phyloP scores from a whole-genome alignment of 2,797 vertebrate species.

The Halcyon badia region DNA sequence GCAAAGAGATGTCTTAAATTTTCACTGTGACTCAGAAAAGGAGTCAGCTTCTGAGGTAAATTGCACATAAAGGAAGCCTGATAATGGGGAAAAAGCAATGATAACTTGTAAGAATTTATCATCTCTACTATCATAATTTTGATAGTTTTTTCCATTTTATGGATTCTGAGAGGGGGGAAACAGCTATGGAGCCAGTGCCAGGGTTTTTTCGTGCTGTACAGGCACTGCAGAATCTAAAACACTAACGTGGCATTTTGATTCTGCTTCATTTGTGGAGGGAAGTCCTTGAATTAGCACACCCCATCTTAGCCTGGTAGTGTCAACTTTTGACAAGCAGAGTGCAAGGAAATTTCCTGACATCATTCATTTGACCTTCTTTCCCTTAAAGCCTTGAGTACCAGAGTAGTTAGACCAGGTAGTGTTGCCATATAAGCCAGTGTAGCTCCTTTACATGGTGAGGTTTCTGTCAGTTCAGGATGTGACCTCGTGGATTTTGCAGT shows the following conservation, averaged over 20 bases:
- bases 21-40: constrained; percentile 3
- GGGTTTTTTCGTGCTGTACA: background rate
- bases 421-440: background rate
- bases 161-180: background rate
- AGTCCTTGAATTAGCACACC: background rate
- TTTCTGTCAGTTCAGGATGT: background rate
- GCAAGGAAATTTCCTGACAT: background rate
- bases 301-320: background rate
- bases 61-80: background rate
- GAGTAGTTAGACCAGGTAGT: background rate
- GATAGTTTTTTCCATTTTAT: background rate
- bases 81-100: background rate
- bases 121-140: background rate
- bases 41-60: background rate
- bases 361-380: constrained; percentile 8
- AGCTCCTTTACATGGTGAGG: background rate
- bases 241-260: background rate
- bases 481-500: constrained; percentile 18
- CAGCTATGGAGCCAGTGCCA: background rate
- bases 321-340: background rate
- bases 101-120: background rate
- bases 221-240: background rate
- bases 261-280: background rate
- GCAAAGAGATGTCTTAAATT: constrained; percentile 25
- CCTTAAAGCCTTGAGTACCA: constrained; percentile 10